These are phyloP conservation scores for Oncorhynchus nerka DNA, from an alignment of 2,113 vertebrate genomes.

Conservation along the genomic window DNA sequence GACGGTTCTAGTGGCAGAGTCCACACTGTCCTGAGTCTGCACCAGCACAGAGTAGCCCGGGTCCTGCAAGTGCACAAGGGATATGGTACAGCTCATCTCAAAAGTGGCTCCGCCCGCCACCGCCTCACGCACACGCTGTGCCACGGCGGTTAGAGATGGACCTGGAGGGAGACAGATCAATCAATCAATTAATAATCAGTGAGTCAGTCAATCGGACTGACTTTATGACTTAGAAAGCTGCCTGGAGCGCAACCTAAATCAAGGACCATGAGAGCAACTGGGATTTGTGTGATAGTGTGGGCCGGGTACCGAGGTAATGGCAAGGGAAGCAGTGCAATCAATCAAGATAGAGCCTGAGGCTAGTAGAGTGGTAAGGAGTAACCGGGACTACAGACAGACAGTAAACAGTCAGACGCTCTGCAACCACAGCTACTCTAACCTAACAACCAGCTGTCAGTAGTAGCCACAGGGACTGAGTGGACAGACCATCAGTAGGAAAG, in stretches of 20 bases:
- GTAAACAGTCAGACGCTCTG: not conserved
- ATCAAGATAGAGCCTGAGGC: too few species aligned
- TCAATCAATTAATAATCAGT: not conserved
- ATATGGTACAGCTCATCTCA: constrained; percentile 89
- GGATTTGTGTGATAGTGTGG: too few species aligned
- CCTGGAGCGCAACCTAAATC: too few species aligned
- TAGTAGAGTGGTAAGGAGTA: too few species aligned
- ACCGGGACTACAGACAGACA: not conserved
- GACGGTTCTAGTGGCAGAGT: constrained; percentile 75
- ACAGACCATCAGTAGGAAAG: not conserved
- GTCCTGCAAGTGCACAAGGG: constrained; percentile 81
- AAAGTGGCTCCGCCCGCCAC: constrained; percentile 89
- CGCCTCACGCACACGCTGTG: constrained; percentile 78
- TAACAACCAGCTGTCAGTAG: not conserved
- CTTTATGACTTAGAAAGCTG: too few species aligned
- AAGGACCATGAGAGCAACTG: too few species aligned
- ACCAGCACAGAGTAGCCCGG: constrained; percentile 87
- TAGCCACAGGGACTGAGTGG: not conserved
- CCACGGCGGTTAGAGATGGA: constrained; percentile 54
- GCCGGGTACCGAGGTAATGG: too few species aligned
- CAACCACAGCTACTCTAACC: not conserved
- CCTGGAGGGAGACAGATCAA: constrained; percentile 22
- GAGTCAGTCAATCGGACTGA: not conserved
- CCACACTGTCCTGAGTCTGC: constrained; percentile 73
- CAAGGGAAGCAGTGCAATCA: too few species aligned